Percentiles rank a stretch among this genome's conserved stretches.
phyloP scores from a whole-genome alignment of 2,113 vertebrate genomes.

The Camelus bactrianus region DNA sequence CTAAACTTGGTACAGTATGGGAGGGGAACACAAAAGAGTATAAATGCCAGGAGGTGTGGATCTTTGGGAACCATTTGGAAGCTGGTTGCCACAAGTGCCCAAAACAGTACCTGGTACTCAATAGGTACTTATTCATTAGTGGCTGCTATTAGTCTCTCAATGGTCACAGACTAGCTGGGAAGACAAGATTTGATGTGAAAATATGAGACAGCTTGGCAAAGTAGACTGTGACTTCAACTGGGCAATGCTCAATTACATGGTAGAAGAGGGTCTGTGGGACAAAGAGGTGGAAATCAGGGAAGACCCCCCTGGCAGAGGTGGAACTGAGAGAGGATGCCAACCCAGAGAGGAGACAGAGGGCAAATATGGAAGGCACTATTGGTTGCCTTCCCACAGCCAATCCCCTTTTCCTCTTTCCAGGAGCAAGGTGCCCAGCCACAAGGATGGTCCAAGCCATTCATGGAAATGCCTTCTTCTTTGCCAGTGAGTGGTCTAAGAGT shows the following conservation, averaged over 20 bases:
- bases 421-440: background rate
- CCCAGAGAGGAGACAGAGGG: background rate
- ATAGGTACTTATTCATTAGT: background rate
- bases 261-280: background rate
- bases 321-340: background rate
- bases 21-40: background rate
- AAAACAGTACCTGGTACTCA: background rate
- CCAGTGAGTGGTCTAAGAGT: background rate
- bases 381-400: background rate
- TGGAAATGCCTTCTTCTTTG: background rate
- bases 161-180: background rate
- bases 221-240: background rate
- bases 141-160: background rate
- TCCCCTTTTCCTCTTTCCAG: background rate
- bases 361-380: background rate
- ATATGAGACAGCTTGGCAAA: constrained; percentile 9
- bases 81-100: background rate
- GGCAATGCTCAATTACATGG: background rate
- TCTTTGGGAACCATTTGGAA: background rate
- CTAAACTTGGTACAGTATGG: background rate
- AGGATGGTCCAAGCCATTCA: background rate
- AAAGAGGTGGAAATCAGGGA: background rate
- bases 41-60: background rate
- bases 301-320: background rate
- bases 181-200: background rate